Evolutionary conservation across 2,797 vertebrate genomes (phyloP).

Genomic region (Gobionotothen gibberifrons): DNA sequence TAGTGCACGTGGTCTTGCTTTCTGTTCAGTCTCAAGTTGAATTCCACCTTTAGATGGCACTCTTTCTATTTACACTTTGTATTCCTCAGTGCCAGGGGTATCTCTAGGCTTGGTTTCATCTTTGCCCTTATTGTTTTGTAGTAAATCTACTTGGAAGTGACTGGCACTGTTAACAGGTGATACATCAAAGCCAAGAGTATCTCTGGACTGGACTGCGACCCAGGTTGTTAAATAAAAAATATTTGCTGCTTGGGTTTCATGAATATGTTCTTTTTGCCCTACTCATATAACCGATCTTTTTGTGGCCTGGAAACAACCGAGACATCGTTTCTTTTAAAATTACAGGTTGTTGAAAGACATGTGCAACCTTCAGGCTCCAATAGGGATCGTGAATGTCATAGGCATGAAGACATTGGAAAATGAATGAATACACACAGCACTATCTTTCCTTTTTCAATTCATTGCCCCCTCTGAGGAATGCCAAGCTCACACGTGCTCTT

Average conservation of each 20-base stretch:
- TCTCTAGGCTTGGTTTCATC: constrained; percentile 24
- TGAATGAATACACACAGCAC: constrained; percentile 43
- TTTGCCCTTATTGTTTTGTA: constrained; percentile 25
- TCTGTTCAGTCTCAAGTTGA: background rate
- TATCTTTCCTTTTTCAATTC: constrained; percentile 45
- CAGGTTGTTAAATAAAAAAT: constrained; percentile 15
- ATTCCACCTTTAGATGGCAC: constrained; percentile 62
- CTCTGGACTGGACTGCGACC: background rate
- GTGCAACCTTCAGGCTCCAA: constrained; percentile 52
- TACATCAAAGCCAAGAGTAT: constrained; percentile 3
- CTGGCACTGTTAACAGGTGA: background rate
- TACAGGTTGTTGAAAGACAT: constrained; percentile 58
- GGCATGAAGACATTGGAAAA: constrained; percentile 27
- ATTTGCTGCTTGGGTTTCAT: constrained; percentile 34
- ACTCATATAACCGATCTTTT: constrained; percentile 16
- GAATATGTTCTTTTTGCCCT: constrained; percentile 23
- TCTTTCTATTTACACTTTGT: constrained; percentile 32
- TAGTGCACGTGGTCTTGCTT: background rate
- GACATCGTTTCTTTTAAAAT: constrained; percentile 42
- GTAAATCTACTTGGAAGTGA: constrained; percentile 11
- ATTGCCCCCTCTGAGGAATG: constrained; percentile 50
- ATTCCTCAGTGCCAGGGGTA: background rate
- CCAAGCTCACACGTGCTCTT: constrained; percentile 52
- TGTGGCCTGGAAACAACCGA: constrained; percentile 32
- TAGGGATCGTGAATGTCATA: constrained; percentile 54